Evolutionary conservation across 2,797 vertebrate species (phyloP).

Genomic region (Bovichtus diacanthus): DNA sequence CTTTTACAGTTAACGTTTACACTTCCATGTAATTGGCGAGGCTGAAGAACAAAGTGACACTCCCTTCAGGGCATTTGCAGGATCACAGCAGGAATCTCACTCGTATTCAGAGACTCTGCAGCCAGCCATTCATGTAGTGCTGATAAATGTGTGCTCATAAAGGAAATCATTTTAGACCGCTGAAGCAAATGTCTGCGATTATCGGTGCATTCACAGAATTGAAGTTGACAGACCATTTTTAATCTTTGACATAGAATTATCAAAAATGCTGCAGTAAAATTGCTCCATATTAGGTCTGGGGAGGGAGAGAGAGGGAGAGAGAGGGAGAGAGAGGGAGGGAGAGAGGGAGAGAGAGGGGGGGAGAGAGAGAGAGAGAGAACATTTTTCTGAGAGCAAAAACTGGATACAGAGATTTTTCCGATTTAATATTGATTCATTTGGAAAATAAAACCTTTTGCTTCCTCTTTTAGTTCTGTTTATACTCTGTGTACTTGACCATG

Average conservation of each 20-base stretch:
- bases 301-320: too few species aligned
- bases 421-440: too few species aligned
- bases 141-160: constrained; percentile 1
- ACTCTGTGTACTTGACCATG: too few species aligned
- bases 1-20: background rate
- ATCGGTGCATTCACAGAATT: constrained; percentile 1
- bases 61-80: background rate
- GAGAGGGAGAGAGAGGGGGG: too few species aligned
- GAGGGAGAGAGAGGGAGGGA: too few species aligned
- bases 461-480: too few species aligned
- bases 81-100: background rate
- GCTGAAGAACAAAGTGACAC: background rate
- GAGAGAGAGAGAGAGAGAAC: too few species aligned
- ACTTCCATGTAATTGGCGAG: background rate
- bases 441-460: too few species aligned
- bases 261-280: background rate
- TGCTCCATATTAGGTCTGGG: background rate
- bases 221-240: background rate
- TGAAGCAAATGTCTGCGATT: background rate
- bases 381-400: too few species aligned
- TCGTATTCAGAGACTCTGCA: constrained; percentile 4
- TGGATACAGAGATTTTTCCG: too few species aligned
- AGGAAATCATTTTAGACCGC: background rate
- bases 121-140: background rate
- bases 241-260: background rate